Base-by-base conservation (phyloP, 2,888 invertebrate species). In the Macroteleia sp. region DNA sequence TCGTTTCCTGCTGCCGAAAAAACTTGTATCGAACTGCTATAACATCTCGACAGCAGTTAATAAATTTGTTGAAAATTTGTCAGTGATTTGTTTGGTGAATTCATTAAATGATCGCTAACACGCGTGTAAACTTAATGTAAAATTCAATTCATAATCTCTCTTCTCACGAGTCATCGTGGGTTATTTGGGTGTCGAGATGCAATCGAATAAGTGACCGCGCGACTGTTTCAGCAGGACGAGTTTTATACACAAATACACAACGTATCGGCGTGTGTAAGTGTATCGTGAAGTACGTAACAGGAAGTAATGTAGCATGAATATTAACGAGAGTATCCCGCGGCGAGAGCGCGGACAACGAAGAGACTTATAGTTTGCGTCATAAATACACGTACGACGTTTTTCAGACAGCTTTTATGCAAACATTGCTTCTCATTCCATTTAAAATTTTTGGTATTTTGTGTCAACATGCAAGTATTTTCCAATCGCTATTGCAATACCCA, bases 301-400 rank as follows among this genome's bases (percentile, higher is more conserved):
- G 86, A 86, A 86, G 84, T 85, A 86, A 85, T 81, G 82, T 80
- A 78, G 80, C 81, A 82, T 85, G 86, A 86, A 86, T 86, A 86
- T 86, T 86, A 86, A 86, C 83, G 82, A 86, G 83, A 81, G 79
- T 59, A 76, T 76, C 82, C 80, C 78, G 83, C 81, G 81, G 82
- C 82, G 80, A 79, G 81, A 81, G 80, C 80, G 79, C 80, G 70
- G 75, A 57, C 77, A 76, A 81, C 80, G 78, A 81, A 80, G 80
- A 78, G 79, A 80, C 66, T 77, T 76, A 52, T 46, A 52, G 74
- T 71, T 59, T 74, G 64, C 57, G 54, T 54, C 62, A 62, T 56
- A 69, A 61, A 69, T 56, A 34, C 50, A 44, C 48, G 62, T n/a
- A n/a, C 61, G 59, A 52, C 36, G 46, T 74, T 75, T 59, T 67